These are phyloP conservation scores for Agrochola circellaris DNA, from an alignment of 2,888 invertebrate genomes.

Conservation along the genomic window DNA sequence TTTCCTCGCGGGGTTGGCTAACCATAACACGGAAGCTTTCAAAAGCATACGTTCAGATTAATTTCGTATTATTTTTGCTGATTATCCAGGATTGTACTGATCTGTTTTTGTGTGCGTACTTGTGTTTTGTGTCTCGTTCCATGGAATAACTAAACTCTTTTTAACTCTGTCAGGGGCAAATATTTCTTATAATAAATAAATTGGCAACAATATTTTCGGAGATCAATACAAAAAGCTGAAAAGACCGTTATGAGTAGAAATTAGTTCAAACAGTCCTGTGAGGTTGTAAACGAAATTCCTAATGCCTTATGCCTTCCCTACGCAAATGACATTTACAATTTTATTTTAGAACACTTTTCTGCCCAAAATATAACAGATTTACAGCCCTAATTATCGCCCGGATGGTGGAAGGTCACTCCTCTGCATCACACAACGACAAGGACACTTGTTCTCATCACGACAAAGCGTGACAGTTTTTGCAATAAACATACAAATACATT, in stretches of 20 bases:
- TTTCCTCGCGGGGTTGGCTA: neutral
- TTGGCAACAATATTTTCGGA: neutral
- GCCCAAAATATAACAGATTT: neutral
- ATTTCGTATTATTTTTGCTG: slow-evolving; percentile 53
- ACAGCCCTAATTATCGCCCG: neutral
- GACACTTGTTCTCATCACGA: slow-evolving; percentile 34
- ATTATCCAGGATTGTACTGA: slow-evolving; percentile 34
- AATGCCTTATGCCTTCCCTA: too few species aligned
- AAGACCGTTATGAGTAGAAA: neutral
- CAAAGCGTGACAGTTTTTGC: slow-evolving; percentile 26
- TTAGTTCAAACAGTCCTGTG: too few species aligned
- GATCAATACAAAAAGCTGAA: neutral
- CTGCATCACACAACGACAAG: slow-evolving; percentile 34
- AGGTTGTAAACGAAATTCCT: too few species aligned
- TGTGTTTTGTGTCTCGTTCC: slow-evolving; percentile 1
- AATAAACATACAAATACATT: slow-evolving; percentile 12
- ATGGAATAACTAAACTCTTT: neutral
- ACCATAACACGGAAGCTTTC: slow-evolving; percentile 18
- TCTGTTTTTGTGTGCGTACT: slow-evolving; percentile 11
- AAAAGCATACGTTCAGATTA: slow-evolving; percentile 33
- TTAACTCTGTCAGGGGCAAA: neutral
- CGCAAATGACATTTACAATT: neutral
- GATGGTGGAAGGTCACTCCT: neutral
- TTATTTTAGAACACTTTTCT: neutral
- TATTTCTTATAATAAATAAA: too few species aligned